These are phyloP conservation scores for Morpho achilles DNA, from an alignment of 2,888 invertebrate genomes.

Conservation along the genomic window DNA sequence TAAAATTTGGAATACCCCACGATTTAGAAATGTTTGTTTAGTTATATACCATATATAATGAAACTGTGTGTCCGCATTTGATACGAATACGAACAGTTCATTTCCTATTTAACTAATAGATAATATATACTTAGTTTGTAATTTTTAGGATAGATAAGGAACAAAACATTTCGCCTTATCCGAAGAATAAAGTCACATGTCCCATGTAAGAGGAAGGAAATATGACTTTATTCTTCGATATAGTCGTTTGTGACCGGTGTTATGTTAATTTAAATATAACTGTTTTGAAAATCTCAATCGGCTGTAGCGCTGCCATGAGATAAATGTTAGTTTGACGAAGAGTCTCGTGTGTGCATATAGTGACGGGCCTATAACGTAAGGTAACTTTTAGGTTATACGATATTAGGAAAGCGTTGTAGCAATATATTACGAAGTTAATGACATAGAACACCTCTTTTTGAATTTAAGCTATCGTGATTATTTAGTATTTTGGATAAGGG, in stretches of 20 bases:
- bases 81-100: constrained; percentile 4
- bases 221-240: too few relatives aligned
- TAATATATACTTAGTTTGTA: background rate
- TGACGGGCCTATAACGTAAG: constrained; percentile 8
- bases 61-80: constrained; percentile 1
- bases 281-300: constrained; percentile 14
- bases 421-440: background rate
- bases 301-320: constrained; percentile 41
- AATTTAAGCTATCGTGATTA: too few relatives aligned
- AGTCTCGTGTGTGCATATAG: constrained; percentile 21
- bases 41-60: background rate
- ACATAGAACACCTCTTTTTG: too few relatives aligned
- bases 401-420: background rate
- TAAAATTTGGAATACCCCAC: background rate
- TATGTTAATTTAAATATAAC: constrained; percentile 6
- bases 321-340: constrained; percentile 19
- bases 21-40: background rate
- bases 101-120: constrained; percentile 11
- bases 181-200: too few relatives aligned
- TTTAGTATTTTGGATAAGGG: background rate
- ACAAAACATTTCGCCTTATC: too few relatives aligned
- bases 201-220: too few relatives aligned
- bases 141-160: too few relatives aligned
- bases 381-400: background rate
- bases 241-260: background rate